A percentile compares a stretch with the other conserved stretches of the same genome.
Conservation (phyloP, 2,797 vertebrate genomes). For the Rallus crepitans region DNA sequence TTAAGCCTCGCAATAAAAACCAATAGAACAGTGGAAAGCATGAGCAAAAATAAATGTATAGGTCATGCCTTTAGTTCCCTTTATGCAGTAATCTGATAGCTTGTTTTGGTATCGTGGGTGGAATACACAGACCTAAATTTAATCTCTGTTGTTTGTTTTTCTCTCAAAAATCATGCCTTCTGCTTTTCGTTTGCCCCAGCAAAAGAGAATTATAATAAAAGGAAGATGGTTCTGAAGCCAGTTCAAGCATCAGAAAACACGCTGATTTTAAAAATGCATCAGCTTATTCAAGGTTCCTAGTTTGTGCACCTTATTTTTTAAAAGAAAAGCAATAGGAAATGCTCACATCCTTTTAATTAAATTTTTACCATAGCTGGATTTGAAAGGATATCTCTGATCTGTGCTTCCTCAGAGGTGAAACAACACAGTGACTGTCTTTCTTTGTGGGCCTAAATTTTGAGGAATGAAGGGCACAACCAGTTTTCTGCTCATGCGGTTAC, state of each 20-base stretch:
- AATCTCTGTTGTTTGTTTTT: slow-evolving; percentile 12
- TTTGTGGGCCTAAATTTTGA: background rate
- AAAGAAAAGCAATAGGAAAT: background rate
- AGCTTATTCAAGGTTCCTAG: background rate
- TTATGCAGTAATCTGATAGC: slow-evolving; percentile 19
- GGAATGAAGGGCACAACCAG: background rate
- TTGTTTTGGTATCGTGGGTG: slow-evolving; percentile 38
- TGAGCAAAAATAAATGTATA: slow-evolving; percentile 29
- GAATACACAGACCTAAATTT: background rate
- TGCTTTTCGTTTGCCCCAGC: background rate
- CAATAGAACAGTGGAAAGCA: slow-evolving; percentile 32
- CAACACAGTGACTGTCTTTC: background rate
- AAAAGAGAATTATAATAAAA: background rate
- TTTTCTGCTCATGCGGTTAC: background rate
- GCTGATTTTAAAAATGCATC: background rate
- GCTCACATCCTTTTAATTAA: background rate
- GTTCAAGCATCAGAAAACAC: background rate
- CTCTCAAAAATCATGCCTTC: background rate
- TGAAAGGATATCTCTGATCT: background rate
- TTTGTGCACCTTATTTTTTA: background rate
- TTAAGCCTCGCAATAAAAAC: slow-evolving; percentile 58
- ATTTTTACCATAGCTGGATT: background rate
- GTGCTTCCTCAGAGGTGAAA: background rate
- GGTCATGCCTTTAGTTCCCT: slow-evolving; percentile 19
- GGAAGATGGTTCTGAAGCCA: background rate